Conservation (phyloP, 2,888 invertebrate genomes). For the Maniola hyperantus region DNA sequence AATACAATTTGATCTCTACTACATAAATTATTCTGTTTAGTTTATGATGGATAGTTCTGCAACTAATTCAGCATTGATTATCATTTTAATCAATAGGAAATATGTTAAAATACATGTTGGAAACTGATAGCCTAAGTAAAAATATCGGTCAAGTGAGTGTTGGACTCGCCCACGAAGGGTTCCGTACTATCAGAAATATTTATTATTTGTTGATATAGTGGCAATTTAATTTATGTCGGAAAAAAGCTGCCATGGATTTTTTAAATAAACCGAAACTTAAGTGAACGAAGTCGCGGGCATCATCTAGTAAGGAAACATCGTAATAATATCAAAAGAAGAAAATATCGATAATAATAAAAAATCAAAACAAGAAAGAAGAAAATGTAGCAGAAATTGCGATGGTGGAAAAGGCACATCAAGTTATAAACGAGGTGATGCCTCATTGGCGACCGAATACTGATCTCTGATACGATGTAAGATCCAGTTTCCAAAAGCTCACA, state of each 20-base stretch:
- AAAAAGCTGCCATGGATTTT: no score
- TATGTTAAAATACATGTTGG: no score
- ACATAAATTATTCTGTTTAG: neutral
- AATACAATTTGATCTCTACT: constrained; percentile 18
- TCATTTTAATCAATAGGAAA: neutral
- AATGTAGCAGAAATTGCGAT: neutral
- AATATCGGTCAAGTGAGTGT: no score
- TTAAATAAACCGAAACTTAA: neutral
- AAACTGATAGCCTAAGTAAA: no score
- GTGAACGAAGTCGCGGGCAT: neutral
- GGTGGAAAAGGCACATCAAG: neutral
- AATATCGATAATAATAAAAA: no score
- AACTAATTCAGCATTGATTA: constrained; percentile 8
- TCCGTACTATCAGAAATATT: no score
- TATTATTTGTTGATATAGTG: no score
- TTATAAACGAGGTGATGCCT: constrained; percentile 4
- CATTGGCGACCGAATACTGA: constrained; percentile 3
- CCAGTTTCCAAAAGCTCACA: neutral
- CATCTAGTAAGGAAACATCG: no score
- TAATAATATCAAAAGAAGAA: no score
- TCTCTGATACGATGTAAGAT: neutral
- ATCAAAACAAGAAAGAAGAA: neutral
- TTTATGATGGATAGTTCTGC: constrained; percentile 9
- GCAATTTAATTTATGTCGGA: no score
- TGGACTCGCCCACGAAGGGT: no score